phyloP scores from a whole-genome alignment of 2,797 vertebrate species.

The Notolepis coatsorum region DNA sequence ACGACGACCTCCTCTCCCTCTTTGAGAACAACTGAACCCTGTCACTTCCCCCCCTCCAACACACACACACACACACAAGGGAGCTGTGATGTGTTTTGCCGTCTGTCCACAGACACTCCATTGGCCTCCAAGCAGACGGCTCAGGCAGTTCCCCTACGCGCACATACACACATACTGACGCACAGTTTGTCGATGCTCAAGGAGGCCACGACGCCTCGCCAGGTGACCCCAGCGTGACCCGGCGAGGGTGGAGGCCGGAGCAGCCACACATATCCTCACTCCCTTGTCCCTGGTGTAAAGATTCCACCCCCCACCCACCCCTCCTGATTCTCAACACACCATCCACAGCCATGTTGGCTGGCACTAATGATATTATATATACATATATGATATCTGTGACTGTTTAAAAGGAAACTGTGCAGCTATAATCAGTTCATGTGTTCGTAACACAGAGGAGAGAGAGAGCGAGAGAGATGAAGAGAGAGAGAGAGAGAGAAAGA shows the following conservation, averaged over 20 bases:
- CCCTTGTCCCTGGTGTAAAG: slow-evolving; percentile 83
- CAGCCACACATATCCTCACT: slow-evolving; percentile 21
- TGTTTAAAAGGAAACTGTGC: slow-evolving; percentile 86
- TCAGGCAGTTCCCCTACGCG: slow-evolving; percentile 52
- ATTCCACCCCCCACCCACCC: slow-evolving; percentile 82
- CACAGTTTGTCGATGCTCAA: slow-evolving; percentile 19
- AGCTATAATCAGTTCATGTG: slow-evolving; percentile 86
- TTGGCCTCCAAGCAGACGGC: slow-evolving; percentile 37
- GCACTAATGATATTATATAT: slow-evolving; percentile 72
- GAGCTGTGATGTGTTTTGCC: slow-evolving; percentile 57
- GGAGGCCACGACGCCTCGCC: slow-evolving; percentile 20
- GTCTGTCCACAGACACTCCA: slow-evolving; percentile 73
- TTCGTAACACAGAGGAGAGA: slow-evolving; percentile 71
- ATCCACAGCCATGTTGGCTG: slow-evolving; percentile 82
- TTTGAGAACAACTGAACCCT: slow-evolving; percentile 98
- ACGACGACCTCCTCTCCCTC: slow-evolving; percentile 97
- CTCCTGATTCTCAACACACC: slow-evolving; percentile 76
- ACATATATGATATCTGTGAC: slow-evolving; percentile 77
- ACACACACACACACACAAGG: too few species aligned
- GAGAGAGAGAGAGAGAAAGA: slow-evolving; percentile 64
- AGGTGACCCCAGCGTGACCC: slow-evolving; percentile 35
- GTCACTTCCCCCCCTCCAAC: slow-evolving; percentile 13
- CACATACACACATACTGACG: slow-evolving; percentile 14
- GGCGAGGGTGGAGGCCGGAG: slow-evolving; percentile 35
- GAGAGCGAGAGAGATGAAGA: slow-evolving; percentile 58